A percentile compares a stretch with the other conserved stretches of the same genome.
phyloP scores from a whole-genome alignment of 2,113 vertebrate species.

The Rhynchomys soricoides region DNA sequence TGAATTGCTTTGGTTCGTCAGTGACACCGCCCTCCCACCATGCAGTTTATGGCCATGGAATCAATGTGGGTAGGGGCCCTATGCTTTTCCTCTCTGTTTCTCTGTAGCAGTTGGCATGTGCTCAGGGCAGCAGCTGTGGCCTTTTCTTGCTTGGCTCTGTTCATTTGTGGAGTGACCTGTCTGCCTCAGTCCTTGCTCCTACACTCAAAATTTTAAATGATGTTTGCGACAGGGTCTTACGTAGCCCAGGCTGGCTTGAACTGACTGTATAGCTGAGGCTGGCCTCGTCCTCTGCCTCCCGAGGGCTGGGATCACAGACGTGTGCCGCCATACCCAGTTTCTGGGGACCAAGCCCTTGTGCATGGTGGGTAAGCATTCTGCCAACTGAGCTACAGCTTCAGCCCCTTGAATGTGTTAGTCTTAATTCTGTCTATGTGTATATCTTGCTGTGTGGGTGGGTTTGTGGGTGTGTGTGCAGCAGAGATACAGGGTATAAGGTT shows the following conservation, averaged over 20 bases:
- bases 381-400: neutral
- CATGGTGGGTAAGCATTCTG: neutral
- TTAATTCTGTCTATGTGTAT: neutral
- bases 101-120: neutral
- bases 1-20: neutral
- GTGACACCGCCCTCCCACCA: neutral
- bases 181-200: neutral
- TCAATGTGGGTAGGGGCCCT: neutral
- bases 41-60: neutral
- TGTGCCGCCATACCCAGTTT: neutral
- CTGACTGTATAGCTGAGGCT: neutral
- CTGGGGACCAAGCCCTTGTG: neutral
- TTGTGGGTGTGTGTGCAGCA: neutral
- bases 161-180: neutral
- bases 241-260: neutral
- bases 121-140: neutral
- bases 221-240: neutral
- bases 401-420: neutral
- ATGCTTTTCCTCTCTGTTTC: neutral
- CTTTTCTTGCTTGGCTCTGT: neutral
- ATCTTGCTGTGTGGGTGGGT: neutral
- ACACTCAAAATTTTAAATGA: neutral
- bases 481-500: neutral
- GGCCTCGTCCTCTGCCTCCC: neutral
- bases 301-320: neutral